Base-by-base conservation (phyloP, 1,140 invertebrate species). In the Bilobella aurantiaca region DNA sequence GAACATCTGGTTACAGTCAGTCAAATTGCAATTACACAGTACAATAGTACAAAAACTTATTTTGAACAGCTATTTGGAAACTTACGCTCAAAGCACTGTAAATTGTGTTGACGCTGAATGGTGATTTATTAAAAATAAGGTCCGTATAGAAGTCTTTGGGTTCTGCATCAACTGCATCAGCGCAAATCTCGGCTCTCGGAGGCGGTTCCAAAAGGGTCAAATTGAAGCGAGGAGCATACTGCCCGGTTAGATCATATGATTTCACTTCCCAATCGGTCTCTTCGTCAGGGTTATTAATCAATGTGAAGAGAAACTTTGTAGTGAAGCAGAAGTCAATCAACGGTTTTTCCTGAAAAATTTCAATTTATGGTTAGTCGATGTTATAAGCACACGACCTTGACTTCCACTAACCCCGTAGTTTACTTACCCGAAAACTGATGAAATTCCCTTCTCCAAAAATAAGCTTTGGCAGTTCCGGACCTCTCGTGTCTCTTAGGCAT, bases 211-310 rank as follows among this genome's bases (percentile, higher is more conserved):
- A 31, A 14, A 73, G 59, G 18, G 68, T 68, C 31, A 68, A 57
- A 65, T 69, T 73, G 58, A 73, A 73, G 32, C 68, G 57, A 21
- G 68, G 66, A 0, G 47, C 62, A 2, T 53, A 18, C 3, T 21
- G 14, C 37, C 70, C 71, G 21, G 60, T 67, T 0, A 73, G 53
- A 32, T 64, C 63, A 47, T 65, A 73, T 1, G 68, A 68, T 59
- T 73, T 73, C 1, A 73, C 62, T 62, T 69, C 69, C 71, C 71
- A 73, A 32, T 73, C 71, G 1, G 60, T 72, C 56, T 73, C 71
- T 32, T 72, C 70, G 1, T 66, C 65, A 21, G 64, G 62, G 60
- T 71, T 71, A 42, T 60, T 69, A 2, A 73, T 64, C 14, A 73
- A 58, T 3, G 66, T 28, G 57, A 68, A 69, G 1, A 73, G 37